Evolutionary conservation across 2,888 invertebrate species (phyloP).

Genomic region (Agonopterix subpropinquella): DNA sequence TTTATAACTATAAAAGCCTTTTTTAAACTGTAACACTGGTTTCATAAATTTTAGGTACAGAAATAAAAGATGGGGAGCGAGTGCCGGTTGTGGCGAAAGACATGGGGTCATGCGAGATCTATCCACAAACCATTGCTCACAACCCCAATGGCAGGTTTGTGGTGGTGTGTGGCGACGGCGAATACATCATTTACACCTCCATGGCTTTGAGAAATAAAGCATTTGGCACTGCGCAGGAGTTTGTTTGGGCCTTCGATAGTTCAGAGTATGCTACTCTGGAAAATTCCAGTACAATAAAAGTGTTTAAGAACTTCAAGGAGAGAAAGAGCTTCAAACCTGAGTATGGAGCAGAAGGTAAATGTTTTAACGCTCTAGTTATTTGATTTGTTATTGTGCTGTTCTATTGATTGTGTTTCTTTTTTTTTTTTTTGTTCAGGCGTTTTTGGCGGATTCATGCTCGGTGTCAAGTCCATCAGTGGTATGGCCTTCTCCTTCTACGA

Average conservation of each 20-base stretch:
- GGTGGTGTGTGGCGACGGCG: slow-evolving; percentile 99
- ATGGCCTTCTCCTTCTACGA: slow-evolving; percentile 98
- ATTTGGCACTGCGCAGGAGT: slow-evolving; percentile 98
- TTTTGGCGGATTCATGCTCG: slow-evolving; percentile 92
- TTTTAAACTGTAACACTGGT: too few species aligned
- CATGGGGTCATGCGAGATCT: slow-evolving; percentile 99
- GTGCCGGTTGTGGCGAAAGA: slow-evolving; percentile 97
- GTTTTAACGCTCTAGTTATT: neutral
- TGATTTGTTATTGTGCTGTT: neutral
- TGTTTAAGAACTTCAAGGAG: slow-evolving; percentile 99
- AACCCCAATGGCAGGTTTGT: slow-evolving; percentile 96
- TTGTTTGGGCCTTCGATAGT: slow-evolving; percentile 98
- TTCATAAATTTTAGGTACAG: slow-evolving; percentile 55
- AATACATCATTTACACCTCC: slow-evolving; percentile 99
- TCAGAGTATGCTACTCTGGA: slow-evolving; percentile 94
- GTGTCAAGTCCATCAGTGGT: slow-evolving; percentile 94
- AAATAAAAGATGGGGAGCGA: slow-evolving; percentile 93
- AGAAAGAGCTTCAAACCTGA: slow-evolving; percentile 97
- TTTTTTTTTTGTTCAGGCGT: slow-evolving; percentile 76
- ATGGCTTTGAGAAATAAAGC: slow-evolving; percentile 99
- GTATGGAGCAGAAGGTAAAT: slow-evolving; percentile 92
- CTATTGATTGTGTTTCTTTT: neutral
- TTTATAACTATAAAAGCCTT: too few species aligned
- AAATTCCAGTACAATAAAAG: slow-evolving; percentile 90
- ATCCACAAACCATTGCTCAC: slow-evolving; percentile 98